phyloP scores from a whole-genome alignment of 2,113 vertebrate genomes.

The Haliaeetus leucogaster region DNA sequence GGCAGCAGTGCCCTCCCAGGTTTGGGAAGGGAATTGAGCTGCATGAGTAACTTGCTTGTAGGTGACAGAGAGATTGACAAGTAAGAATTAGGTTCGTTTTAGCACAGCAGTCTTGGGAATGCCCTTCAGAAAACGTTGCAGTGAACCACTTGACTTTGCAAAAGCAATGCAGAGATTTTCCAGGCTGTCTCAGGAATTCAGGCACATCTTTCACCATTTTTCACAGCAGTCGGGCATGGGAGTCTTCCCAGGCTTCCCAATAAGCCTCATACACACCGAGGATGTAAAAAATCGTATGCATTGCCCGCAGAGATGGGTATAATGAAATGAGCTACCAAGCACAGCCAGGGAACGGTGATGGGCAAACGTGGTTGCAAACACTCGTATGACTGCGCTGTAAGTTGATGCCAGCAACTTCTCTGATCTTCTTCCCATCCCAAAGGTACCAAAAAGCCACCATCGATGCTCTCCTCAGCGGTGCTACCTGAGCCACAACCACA shows the following conservation, averaged over 20 bases:
- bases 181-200: not conserved
- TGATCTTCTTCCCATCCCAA: not conserved
- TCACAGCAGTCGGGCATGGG: not conserved
- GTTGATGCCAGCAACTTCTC: not conserved
- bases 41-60: not conserved
- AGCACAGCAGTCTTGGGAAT: not conserved
- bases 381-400: not conserved
- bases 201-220: not conserved
- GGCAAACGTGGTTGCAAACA: not conserved
- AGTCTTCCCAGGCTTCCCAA: not conserved
- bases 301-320: not conserved
- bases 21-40: not conserved
- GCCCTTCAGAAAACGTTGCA: not conserved
- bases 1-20: not conserved
- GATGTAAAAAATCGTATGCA: not conserved
- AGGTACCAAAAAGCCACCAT: not conserved
- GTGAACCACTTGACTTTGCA: not conserved
- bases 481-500: not conserved
- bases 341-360: not conserved
- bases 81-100: not conserved
- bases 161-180: not conserved
- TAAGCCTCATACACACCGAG: not conserved
- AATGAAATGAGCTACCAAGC: accelerated
- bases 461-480: accelerated
- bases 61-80: not conserved